These are phyloP conservation scores for Callorhinus ursinus DNA, from an alignment of 2,113 vertebrate species.

Conservation along the genomic window DNA sequence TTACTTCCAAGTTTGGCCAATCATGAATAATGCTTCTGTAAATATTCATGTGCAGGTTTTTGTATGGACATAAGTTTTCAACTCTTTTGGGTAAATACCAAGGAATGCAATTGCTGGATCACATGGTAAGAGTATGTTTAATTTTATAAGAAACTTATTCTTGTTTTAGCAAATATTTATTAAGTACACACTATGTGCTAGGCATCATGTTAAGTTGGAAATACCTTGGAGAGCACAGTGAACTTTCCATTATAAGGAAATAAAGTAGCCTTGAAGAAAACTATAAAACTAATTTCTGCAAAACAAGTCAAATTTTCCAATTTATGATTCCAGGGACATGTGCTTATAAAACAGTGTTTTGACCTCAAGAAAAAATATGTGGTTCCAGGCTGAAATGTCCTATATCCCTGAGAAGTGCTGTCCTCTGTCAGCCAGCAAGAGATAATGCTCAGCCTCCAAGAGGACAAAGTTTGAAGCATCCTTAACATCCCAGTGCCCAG, in stretches of 20 bases:
- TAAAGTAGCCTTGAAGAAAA: not conserved
- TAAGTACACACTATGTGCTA: not conserved
- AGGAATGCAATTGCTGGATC: not conserved
- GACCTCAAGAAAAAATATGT: not conserved
- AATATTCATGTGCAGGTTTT: not conserved
- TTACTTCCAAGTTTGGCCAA: not conserved
- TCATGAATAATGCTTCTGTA: not conserved
- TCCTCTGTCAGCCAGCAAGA: not conserved
- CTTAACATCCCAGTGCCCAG: not conserved
- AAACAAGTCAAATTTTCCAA: not conserved
- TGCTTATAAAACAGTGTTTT: not conserved
- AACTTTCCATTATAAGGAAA: not conserved
- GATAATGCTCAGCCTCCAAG: not conserved
- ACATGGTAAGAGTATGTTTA: not conserved
- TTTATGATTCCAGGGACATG: not conserved
- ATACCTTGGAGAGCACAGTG: not conserved
- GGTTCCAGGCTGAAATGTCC: not conserved
- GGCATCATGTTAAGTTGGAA: not conserved
- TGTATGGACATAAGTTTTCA: not conserved
- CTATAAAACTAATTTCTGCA: not conserved
- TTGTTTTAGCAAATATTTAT: slow-evolving; percentile 25
- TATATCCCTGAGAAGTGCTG: not conserved
- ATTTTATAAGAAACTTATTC: not conserved
- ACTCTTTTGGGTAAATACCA: not conserved
- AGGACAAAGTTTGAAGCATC: not conserved